phyloP scores from a whole-genome alignment of 1,140 invertebrate genomes.

The Drosophila ficusphila region DNA sequence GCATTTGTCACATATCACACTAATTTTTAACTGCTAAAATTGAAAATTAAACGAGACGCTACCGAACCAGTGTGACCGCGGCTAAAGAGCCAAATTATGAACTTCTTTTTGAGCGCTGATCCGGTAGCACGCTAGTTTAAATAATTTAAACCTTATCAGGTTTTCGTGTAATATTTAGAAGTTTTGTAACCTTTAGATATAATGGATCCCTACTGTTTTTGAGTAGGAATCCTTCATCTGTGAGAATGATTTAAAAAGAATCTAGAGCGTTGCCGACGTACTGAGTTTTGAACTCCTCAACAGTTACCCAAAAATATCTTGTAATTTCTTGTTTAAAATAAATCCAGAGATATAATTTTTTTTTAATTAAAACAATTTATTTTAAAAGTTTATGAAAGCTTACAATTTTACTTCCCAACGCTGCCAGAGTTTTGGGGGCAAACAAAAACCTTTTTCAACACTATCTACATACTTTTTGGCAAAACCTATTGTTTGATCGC shows the following conservation, averaged over 20 bases:
- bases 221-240: neutral
- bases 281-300: too few relatives aligned
- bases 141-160: neutral
- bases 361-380: too few relatives aligned
- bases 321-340: too few relatives aligned
- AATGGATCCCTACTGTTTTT: too few relatives aligned
- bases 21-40: slow-evolving; percentile 35
- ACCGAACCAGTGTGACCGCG: slow-evolving; percentile 57
- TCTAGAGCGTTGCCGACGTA: neutral
- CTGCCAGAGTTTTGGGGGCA: neutral
- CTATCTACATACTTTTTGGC: slow-evolving; percentile 4
- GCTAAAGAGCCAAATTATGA: slow-evolving; percentile 20
- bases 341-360: too few relatives aligned
- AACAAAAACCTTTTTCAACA: slow-evolving; percentile 36
- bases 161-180: neutral
- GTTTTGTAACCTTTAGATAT: neutral
- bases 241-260: neutral
- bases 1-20: slow-evolving; percentile 6
- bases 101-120: neutral
- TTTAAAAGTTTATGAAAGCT: neutral
- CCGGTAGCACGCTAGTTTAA: neutral
- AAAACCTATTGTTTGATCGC: slow-evolving; percentile 21
- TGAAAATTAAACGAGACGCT: slow-evolving; percentile 63
- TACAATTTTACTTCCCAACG: neutral
- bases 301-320: too few relatives aligned